Conservation (phyloP, 2,797 vertebrate genomes). For the Poecilia gillii region DNA sequence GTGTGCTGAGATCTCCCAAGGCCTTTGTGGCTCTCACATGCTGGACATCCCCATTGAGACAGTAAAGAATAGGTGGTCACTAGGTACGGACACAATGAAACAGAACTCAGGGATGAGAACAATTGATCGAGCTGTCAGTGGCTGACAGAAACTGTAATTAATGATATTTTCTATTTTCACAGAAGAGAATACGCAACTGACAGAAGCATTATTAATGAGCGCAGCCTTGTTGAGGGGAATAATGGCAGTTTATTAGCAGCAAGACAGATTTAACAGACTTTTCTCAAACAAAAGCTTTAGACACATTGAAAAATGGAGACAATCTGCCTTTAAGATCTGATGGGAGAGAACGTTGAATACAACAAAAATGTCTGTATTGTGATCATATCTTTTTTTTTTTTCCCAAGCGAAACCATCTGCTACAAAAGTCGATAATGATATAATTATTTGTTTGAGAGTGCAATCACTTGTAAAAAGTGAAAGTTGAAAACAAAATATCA, state of each 20-base stretch:
- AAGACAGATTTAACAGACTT: slow-evolving; percentile 85
- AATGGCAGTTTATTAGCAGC: slow-evolving; percentile 90
- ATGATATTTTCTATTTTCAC: slow-evolving; percentile 90
- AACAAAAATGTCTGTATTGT: slow-evolving; percentile 87
- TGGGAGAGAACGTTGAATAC: slow-evolving; percentile 82
- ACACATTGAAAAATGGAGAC: slow-evolving; percentile 91
- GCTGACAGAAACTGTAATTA: slow-evolving; percentile 96
- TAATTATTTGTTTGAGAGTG: slow-evolving; percentile 54
- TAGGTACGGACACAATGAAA: slow-evolving; percentile 87
- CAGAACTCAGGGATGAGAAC: slow-evolving; percentile 83
- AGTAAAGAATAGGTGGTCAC: slow-evolving; percentile 89
- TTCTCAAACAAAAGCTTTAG: slow-evolving; percentile 84
- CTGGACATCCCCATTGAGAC: slow-evolving; percentile 86
- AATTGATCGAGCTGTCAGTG: slow-evolving; percentile 85
- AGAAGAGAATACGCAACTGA: slow-evolving; percentile 87
- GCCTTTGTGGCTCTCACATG: slow-evolving; percentile 84
- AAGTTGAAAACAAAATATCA: slow-evolving; percentile 72
- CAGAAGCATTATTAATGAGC: slow-evolving; percentile 97
- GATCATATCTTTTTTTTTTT: slow-evolving; percentile 80
- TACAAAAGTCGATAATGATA: slow-evolving; percentile 78
- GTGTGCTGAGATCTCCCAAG: slow-evolving; percentile 76
- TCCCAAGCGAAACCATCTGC: slow-evolving; percentile 84
- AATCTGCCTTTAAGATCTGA: slow-evolving; percentile 85
- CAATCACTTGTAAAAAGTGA: slow-evolving; percentile 69
- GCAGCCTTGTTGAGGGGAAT: slow-evolving; percentile 89